Percentiles rank a stretch among this genome's conserved stretches.
phyloP scores from a whole-genome alignment of 2,113 vertebrate genomes.

The Jacana jacana region DNA sequence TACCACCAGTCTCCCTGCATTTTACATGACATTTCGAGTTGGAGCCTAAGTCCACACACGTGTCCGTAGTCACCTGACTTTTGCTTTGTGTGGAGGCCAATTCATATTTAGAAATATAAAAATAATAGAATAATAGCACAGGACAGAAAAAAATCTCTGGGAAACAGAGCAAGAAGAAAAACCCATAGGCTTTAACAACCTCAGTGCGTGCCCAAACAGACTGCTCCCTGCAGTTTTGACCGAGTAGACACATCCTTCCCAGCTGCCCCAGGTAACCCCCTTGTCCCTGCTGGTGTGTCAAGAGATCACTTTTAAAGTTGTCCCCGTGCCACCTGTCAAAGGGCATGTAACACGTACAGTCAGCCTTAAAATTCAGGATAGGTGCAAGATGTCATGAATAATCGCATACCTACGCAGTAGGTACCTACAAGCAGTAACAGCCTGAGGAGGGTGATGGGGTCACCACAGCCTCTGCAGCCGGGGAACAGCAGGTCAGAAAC shows the following conservation, averaged over 20 bases:
- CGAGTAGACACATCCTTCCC: not conserved
- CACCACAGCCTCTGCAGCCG: not conserved
- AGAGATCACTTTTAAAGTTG: not conserved
- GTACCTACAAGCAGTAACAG: not conserved
- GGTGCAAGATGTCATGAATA: not conserved
- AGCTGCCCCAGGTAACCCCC: not conserved
- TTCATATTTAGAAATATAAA: not conserved
- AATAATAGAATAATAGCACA: not conserved
- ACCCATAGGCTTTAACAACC: not conserved
- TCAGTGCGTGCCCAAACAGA: not conserved
- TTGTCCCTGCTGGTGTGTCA: not conserved
- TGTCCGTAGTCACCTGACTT: not conserved
- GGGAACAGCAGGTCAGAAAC: not conserved
- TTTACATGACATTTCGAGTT: fast-evolving
- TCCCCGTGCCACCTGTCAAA: not conserved
- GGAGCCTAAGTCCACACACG: not conserved
- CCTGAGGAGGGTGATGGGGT: not conserved
- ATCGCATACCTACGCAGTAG: not conserved
- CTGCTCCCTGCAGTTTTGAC: fast-evolving
- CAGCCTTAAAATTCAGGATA: not conserved
- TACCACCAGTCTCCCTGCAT: not conserved
- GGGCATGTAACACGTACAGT: no score
- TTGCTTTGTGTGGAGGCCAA: not conserved
- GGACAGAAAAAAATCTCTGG: not conserved
- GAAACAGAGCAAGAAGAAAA: not conserved